Evolutionary conservation across 2,888 invertebrate genomes (phyloP).

Genomic region (Ornithoptera alexandrae): DNA sequence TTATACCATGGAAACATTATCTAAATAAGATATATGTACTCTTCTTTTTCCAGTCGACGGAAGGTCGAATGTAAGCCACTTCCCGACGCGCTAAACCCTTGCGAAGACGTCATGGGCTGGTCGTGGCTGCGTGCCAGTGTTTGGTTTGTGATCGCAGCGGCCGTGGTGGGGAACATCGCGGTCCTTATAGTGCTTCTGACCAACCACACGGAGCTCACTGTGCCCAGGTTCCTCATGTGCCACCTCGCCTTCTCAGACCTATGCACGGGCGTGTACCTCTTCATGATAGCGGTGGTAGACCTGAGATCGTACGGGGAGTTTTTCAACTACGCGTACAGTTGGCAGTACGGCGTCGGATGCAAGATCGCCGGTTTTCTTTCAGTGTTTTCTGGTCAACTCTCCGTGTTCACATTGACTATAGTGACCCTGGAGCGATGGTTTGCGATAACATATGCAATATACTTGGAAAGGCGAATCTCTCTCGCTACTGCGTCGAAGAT

Average conservation of each 20-base stretch:
- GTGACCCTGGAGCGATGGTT: slow-evolving; percentile 93
- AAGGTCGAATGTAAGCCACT: slow-evolving; percentile 84
- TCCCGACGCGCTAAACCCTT: slow-evolving; percentile 91
- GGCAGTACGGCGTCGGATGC: slow-evolving; percentile 92
- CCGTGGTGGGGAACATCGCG: slow-evolving; percentile 90
- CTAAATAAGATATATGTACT: background rate
- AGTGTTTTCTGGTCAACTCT: slow-evolving; percentile 91
- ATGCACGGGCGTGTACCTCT: slow-evolving; percentile 91
- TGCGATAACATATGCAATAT: slow-evolving; percentile 90
- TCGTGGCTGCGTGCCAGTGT: slow-evolving; percentile 88
- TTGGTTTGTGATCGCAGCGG: slow-evolving; percentile 91
- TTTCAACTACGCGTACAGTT: slow-evolving; percentile 93
- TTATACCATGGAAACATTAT: no score
- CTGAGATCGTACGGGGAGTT: slow-evolving; percentile 90
- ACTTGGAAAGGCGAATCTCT: slow-evolving; percentile 88
- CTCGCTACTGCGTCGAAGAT: slow-evolving; percentile 85
- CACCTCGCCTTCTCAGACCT: slow-evolving; percentile 94
- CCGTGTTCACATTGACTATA: slow-evolving; percentile 91
- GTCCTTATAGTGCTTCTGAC: slow-evolving; percentile 88
- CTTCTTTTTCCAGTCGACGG: slow-evolving; percentile 48
- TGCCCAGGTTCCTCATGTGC: slow-evolving; percentile 74
- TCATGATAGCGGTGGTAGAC: slow-evolving; percentile 91
- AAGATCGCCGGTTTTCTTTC: slow-evolving; percentile 93
- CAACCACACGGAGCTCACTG: slow-evolving; percentile 73
- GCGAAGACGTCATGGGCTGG: slow-evolving; percentile 94